These are phyloP conservation scores for Tethya wilhelma DNA, from an alignment of 37 sponge, comb jelly and placozoan genomes.

Conservation along the genomic window DNA sequence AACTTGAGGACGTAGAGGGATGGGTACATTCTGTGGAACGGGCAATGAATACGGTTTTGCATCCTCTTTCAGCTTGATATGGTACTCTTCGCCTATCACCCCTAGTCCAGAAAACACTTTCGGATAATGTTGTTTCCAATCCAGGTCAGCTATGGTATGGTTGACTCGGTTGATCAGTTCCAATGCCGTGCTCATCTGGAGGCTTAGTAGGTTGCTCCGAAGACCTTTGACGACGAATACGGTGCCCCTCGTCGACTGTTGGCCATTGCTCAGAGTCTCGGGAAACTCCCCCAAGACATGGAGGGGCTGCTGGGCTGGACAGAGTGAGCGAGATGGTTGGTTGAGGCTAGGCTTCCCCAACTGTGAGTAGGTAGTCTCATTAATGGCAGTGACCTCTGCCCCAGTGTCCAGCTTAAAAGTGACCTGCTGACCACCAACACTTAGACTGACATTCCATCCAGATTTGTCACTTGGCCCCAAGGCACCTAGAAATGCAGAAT, in stretches of 20 bases:
- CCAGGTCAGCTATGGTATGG: neutral
- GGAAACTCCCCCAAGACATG: conserved; percentile 34
- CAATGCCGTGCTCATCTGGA: conserved; percentile 42
- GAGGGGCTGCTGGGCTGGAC: conserved; percentile 31
- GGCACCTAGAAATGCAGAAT: conserved; percentile 12
- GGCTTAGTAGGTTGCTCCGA: conserved; percentile 41
- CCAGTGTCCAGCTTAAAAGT: conserved; percentile 72
- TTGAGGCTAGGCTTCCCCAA: conserved; percentile 1
- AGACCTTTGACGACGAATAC: conserved; percentile 51
- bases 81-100: conserved; percentile 24
- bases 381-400: conserved; percentile 63
- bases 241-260: neutral
- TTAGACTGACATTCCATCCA: conserved; percentile 24
- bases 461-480: conserved; percentile 2
- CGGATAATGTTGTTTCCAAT: neutral
- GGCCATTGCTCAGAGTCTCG: conserved; percentile 1
- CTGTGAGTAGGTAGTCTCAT: conserved; percentile 15
- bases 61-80: conserved; percentile 43
- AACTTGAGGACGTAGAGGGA: conserved; percentile 31
- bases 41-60: conserved; percentile 31
- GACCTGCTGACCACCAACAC: conserved; percentile 2
- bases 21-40: conserved; percentile 24
- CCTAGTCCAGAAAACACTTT: conserved; percentile 48
- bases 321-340: conserved; percentile 29
- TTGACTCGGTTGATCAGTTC: conserved; percentile 25